Conservation (phyloP, 1,140 invertebrate genomes). For the Drosophila erecta region DNA sequence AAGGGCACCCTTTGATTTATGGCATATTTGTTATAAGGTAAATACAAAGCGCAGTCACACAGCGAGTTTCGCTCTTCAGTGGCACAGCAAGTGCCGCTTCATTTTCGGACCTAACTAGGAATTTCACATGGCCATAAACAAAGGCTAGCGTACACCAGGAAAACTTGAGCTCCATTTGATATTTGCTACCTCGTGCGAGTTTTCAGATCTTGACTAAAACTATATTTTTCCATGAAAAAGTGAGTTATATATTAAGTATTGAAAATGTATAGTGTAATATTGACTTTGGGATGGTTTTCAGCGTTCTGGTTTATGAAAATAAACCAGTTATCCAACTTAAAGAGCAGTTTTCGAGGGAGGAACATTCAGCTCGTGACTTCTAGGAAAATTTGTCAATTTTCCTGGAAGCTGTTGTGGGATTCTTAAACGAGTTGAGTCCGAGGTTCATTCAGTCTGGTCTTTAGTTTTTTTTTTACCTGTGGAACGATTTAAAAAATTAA, state of each 20-base stretch:
- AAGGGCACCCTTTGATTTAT: conserved; percentile 71
- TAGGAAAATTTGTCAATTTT: conserved; percentile 79
- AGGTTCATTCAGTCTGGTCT: conserved; percentile 14
- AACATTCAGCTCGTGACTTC: conserved; percentile 58
- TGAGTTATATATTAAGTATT: too few species aligned
- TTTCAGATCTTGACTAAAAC: background rate
- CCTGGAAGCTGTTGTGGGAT: conserved; percentile 46
- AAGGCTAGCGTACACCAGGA: conserved; percentile 8
- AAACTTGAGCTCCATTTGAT: background rate
- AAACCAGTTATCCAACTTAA: too few species aligned
- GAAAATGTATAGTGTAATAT: too few species aligned
- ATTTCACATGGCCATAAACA: conserved; percentile 76
- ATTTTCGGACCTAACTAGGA: conserved; percentile 52
- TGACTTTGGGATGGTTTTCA: too few species aligned
- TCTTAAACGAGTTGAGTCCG: conserved; percentile 1
- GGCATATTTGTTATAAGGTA: conserved; percentile 68
- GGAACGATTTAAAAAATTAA: conserved; percentile 77
- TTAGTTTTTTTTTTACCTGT: conserved; percentile 46
- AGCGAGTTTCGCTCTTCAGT: conserved; percentile 26
- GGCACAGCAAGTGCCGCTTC: conserved; percentile 72
- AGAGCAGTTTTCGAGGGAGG: too few species aligned
- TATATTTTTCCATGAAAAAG: background rate
- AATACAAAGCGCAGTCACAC: conserved; percentile 78
- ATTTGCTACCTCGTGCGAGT: background rate
- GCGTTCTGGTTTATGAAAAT: too few species aligned